These are phyloP conservation scores for Macrosoma leucophasiata DNA, from an alignment of 2,888 invertebrate species.

Conservation along the genomic window DNA sequence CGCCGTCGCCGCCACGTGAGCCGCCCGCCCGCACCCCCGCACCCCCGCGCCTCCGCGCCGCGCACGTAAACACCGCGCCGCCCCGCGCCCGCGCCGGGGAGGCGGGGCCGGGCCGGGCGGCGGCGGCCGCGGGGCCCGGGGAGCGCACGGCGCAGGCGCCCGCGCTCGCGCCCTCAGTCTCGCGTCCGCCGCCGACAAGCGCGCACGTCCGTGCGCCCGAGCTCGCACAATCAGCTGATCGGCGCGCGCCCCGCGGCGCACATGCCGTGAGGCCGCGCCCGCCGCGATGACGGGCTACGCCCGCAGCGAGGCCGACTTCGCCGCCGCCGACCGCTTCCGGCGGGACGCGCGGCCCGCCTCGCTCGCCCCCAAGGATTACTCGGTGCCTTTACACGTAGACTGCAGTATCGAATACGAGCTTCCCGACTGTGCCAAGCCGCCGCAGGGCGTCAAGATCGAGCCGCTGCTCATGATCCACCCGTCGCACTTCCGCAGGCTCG, in stretches of 20 bases:
- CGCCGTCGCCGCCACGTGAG: constrained; percentile 26
- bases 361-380: constrained; percentile 85
- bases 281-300: constrained; percentile 71
- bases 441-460: constrained; percentile 87
- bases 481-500: constrained; percentile 91
- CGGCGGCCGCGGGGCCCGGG: constrained; percentile 40
- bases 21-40: constrained; percentile 31
- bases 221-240: constrained; percentile 60
- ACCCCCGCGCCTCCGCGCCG: constrained; percentile 25
- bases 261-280: constrained; percentile 70
- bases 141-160: constrained; percentile 44
- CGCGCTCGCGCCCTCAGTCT: constrained; percentile 42
- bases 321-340: constrained; percentile 64
- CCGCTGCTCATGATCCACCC: constrained; percentile 93
- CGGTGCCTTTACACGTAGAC: constrained; percentile 91
- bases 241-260: constrained; percentile 66
- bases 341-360: constrained; percentile 65
- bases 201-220: constrained; percentile 54
- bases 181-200: constrained; percentile 47
- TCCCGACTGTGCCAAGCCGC: constrained; percentile 91
- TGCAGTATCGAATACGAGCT: constrained; percentile 94
- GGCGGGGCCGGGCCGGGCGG: constrained; percentile 30
- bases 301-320: constrained; percentile 68
- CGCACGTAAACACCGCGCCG: constrained; percentile 27
- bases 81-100: constrained; percentile 32